These are phyloP conservation scores for Abrostola tripartita DNA, from an alignment of 2,888 invertebrate species.

Conservation along the genomic window DNA sequence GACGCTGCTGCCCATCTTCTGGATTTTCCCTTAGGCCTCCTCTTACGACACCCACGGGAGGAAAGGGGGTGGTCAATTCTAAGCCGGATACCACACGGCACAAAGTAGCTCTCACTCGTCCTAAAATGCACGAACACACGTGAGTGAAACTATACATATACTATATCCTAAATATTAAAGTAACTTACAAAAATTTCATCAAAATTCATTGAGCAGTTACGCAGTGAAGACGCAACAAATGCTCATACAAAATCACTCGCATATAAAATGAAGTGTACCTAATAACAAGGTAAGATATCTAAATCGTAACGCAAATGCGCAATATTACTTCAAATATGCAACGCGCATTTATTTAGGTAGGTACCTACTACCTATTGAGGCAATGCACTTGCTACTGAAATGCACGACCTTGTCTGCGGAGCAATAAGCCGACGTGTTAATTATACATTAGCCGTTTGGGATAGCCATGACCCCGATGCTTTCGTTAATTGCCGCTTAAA, in stretches of 20 bases:
- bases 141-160: too few species aligned
- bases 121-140: too few species aligned
- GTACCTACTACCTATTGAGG: slow-evolving; percentile 28
- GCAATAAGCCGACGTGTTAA: slow-evolving; percentile 51
- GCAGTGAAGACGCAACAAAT: background rate
- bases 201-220: too few species aligned
- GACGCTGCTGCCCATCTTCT: too few species aligned
- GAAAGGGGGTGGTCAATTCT: too few species aligned
- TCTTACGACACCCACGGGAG: too few species aligned
- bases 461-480: slow-evolving; percentile 61
- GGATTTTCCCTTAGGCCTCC: too few species aligned
- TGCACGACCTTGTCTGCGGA: slow-evolving; percentile 48
- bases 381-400: slow-evolving; percentile 57
- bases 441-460: slow-evolving; percentile 48
- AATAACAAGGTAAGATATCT: background rate
- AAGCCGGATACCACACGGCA: too few species aligned
- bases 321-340: slow-evolving; percentile 12
- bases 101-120: too few species aligned
- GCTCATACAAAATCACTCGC: background rate
- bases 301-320: background rate
- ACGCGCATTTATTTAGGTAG: slow-evolving; percentile 28
- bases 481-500: slow-evolving; percentile 45
- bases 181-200: too few species aligned
- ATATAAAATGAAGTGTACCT: background rate
- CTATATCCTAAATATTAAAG: too few species aligned